Evolutionary conservation across 2,888 invertebrate species (phyloP).

Genomic region (Andrena dorsata): DNA sequence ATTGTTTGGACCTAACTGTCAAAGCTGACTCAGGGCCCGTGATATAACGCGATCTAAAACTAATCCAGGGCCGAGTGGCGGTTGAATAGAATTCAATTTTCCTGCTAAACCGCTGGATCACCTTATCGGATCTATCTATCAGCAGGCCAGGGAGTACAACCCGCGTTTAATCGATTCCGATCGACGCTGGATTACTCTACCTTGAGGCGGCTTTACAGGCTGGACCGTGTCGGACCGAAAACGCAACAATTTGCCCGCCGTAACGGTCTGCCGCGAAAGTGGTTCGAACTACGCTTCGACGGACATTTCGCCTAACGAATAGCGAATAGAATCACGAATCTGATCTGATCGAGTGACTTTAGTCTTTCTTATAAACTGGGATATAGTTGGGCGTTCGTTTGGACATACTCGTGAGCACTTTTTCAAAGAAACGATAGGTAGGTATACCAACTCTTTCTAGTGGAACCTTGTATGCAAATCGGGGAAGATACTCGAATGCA

Average conservation of each 20-base stretch:
- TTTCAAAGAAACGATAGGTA: too few relatives aligned
- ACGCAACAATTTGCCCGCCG: neutral
- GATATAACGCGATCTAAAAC: conserved; percentile 33
- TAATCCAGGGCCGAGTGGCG: conserved; percentile 25
- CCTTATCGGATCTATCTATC: conserved; percentile 31
- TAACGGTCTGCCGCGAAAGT: neutral
- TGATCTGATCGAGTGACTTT: too few relatives aligned
- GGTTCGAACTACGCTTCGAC: neutral
- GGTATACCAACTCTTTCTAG: too few relatives aligned
- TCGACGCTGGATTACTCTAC: conserved; percentile 16
- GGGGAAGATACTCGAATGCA: too few relatives aligned
- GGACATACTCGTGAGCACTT: too few relatives aligned
- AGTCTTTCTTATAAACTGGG: too few relatives aligned
- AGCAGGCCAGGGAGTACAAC: conserved; percentile 6
- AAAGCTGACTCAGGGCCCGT: conserved; percentile 24
- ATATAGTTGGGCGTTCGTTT: too few relatives aligned
- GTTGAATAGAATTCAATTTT: conserved; percentile 52
- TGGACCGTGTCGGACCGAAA: neutral
- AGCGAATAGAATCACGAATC: neutral
- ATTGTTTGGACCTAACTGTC: neutral
- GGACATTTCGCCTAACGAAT: neutral
- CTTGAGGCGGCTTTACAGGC: neutral
- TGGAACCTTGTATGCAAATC: too few relatives aligned
- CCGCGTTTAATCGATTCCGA: conserved; percentile 30
- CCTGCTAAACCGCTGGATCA: conserved; percentile 28